Base-by-base conservation (phyloP, 1,140 invertebrate species). In the Phthorimaea operculella region DNA sequence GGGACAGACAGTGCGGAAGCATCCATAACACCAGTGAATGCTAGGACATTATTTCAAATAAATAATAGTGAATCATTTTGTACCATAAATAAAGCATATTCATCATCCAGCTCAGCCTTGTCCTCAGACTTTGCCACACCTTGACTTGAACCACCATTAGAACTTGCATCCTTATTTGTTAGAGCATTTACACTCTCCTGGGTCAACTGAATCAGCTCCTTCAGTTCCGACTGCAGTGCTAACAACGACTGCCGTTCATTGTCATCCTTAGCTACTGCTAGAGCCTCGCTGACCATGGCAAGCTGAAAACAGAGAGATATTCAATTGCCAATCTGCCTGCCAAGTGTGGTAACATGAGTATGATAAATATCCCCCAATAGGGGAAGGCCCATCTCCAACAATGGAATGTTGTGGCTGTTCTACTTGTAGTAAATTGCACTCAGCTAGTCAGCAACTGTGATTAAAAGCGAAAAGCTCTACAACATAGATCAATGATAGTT, bases 1-100 rank as follows among this genome's bases (percentile, higher is more conserved):
- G n/a, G n/a, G n/a, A n/a, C n/a, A n/a, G n/a, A n/a, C n/a, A n/a
- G n/a, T n/a, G n/a, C n/a, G n/a, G n/a, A n/a, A n/a, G n/a, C n/a
- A n/a, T n/a, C n/a, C n/a, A n/a, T n/a, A n/a, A n/a, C n/a, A n/a
- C n/a, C n/a, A n/a, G n/a, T n/a, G n/a, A n/a, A n/a, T n/a, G n/a
- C n/a, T n/a, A n/a, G n/a, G n/a, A n/a, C n/a, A n/a, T n/a, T 28
- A 28, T 6, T 28, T 28, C 2, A 6, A 28, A 28, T 28, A 28
- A 28, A 28, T 28, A 28, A 28, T 28, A 28, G 6, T 28, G 21
- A 28, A 28, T 28, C 2, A 28, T 2, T 28, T 50, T 50, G 62
- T 81, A 90, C 90, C 87, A 91, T 90, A 71, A 93, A 93, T 47
- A 91, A 77, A 33, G 89, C 87, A 86, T 92, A 90, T 84, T 93